Base-by-base conservation (phyloP, 2,113 vertebrate species). In the Plecturocebus donacophilus region DNA sequence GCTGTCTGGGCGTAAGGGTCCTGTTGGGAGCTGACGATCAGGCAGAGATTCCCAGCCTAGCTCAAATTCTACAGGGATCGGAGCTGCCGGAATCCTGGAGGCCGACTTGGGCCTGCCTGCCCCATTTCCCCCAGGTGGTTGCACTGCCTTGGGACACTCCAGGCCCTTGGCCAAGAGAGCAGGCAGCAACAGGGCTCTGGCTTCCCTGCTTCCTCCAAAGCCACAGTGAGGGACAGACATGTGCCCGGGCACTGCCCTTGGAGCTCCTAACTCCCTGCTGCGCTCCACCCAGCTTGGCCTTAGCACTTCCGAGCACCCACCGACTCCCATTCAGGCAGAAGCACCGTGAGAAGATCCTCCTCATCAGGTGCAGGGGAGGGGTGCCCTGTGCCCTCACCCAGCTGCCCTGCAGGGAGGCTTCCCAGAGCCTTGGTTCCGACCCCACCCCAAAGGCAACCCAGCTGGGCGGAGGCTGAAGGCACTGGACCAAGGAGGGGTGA, bases 271-370 rank as follows among this genome's bases (percentile, higher is more conserved):
- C 14, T 64, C 61, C 61, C 27, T 0, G 0, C 12, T 52, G 61
- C 5, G 27, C 61, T 30, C 61, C 61, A 30, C 61, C 61, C 12
- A 64, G 27, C 61, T 30, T 16, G 66, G 12, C 10, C 47, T 68
- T 38, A 6, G 14, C 7, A 19, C 12, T 10, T 5, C 25, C 2
- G 16, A 20, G 42, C 30, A 4, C 56, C 0, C 2, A 5, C 4
- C 3, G 19, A 19, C 5, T 25, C 54, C 25, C 1, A 5, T 27
- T 21, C 10, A 12, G 4, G 38, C 3, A 1, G 27, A 30, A 32
- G 27, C 61, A 38, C 23, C 3, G 25, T 61, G 13, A 42, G 52
- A 49, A 10, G 19, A 27, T 21, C 75, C n/a, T 54, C 16, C 9
- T 45, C 83, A 6, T 5, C 70, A 56, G 32, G 11, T 35, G 32